Conservation (phyloP, 2,797 vertebrate species). For the Bradypodion ventrale region DNA sequence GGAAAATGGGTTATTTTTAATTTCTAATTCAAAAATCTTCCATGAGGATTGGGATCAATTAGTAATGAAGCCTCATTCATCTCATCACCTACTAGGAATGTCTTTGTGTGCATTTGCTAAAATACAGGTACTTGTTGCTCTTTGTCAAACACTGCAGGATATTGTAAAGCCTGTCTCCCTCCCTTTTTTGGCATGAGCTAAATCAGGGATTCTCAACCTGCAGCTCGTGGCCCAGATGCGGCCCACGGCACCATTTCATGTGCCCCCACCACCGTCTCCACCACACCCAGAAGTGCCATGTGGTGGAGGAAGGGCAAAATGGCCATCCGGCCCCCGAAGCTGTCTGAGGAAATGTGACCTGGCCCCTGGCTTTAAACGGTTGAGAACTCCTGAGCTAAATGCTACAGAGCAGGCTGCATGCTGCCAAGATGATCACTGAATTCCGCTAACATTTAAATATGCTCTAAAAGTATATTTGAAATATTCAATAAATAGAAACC, state of each 20-base stretch:
- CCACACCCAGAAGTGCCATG: no score
- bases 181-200: not conserved
- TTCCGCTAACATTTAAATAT: conserved; percentile 71
- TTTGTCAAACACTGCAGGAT: not conserved
- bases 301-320: no score
- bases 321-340: no score
- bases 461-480: conserved; percentile 66
- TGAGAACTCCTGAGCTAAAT: not conserved
- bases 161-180: not conserved
- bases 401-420: conserved; percentile 18
- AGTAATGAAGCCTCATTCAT: not conserved
- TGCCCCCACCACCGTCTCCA: no score
- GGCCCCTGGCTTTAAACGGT: no score
- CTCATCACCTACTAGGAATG: not conserved
- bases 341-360: no score
- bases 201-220: no score
- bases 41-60: not conserved
- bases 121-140: not conserved
- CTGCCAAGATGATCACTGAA: conserved; percentile 54
- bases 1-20: not conserved
- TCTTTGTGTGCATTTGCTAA: not conserved
- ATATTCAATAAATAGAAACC: conserved; percentile 68
- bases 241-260: no score
- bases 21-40: conserved; percentile 1
- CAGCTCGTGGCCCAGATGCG: no score